Evolutionary conservation across 2,888 invertebrate genomes (phyloP).

Genomic region (Limnephilus marmoratus): DNA sequence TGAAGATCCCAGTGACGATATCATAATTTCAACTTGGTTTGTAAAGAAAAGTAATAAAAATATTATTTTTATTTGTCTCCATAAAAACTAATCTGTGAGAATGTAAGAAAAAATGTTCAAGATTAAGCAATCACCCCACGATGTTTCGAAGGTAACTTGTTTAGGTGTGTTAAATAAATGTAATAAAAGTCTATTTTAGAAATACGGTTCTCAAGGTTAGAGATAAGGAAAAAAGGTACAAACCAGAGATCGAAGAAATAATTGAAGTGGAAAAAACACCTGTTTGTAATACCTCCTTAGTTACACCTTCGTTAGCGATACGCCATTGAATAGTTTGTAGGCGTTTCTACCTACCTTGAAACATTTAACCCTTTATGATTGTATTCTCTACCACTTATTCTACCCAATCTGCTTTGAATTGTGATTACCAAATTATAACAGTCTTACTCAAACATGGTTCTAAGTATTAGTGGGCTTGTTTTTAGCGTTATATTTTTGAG

Average conservation of each 20-base stretch:
- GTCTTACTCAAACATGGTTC: not conserved
- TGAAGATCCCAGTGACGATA: no score
- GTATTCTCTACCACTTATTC: not conserved
- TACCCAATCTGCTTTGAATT: not conserved
- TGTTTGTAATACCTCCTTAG: constrained; percentile 20
- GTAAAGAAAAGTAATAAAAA: no score
- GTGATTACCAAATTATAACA: not conserved
- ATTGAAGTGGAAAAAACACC: constrained; percentile 6
- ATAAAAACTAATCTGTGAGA: not conserved
- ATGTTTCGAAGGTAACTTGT: not conserved
- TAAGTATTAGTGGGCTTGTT: not conserved
- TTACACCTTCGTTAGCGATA: constrained; percentile 20
- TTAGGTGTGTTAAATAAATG: not conserved
- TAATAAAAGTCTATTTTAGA: not conserved
- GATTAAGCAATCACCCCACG: not conserved
- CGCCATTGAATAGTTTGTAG: constrained; percentile 10
- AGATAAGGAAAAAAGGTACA: not conserved
- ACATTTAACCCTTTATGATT: not conserved
- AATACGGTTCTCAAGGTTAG: not conserved
- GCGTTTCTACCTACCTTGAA: not conserved
- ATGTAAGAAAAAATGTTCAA: not conserved
- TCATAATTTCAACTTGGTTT: no score
- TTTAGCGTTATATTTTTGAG: not conserved
- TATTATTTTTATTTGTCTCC: not conserved
- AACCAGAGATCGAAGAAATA: not conserved